Percentiles rank a stretch among this genome's conserved stretches.
phyloP scores from a whole-genome alignment of 2,888 invertebrate species.

The Caenorhabditis sp. region DNA sequence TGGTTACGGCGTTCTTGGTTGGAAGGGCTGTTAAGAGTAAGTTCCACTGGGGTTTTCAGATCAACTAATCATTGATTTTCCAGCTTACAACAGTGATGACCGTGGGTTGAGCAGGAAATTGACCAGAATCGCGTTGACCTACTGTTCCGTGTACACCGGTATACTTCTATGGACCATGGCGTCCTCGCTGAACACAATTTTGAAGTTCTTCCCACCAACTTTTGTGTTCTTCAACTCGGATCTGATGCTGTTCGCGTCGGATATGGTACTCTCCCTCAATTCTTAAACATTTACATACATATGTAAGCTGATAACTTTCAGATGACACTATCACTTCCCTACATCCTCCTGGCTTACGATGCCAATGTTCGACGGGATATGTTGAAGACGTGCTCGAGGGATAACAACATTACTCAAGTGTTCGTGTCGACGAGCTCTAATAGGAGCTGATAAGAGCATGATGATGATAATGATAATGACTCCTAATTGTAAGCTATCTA shows the following conservation, averaged over 20 bases:
- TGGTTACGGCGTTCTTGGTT: neutral
- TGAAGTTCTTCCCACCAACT: neutral
- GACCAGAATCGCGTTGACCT: slow-evolving; percentile 24
- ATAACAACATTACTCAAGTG: no score
- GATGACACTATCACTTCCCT: slow-evolving; percentile 30
- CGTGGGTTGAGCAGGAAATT: slow-evolving; percentile 16
- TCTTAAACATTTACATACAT: neutral
- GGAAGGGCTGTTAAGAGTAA: neutral
- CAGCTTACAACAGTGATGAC: neutral
- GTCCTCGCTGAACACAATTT: neutral
- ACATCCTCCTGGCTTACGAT: slow-evolving; percentile 21
- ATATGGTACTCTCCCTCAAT: slow-evolving; percentile 7
- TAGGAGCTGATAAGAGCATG: no score
- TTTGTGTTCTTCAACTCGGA: neutral
- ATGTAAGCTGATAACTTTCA: neutral
- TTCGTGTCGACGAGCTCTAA: no score
- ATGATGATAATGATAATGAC: no score
- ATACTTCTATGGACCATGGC: slow-evolving; percentile 14
- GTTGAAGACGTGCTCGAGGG: no score
- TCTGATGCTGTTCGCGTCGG: slow-evolving; percentile 14
- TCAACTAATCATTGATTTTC: neutral
- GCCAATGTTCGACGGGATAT: no score
- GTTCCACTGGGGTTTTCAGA: neutral
- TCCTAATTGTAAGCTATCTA: no score
- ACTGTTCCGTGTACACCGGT: slow-evolving; percentile 27